phyloP scores from a whole-genome alignment of 2,888 invertebrate genomes.

The Subacronicta megacephala region DNA sequence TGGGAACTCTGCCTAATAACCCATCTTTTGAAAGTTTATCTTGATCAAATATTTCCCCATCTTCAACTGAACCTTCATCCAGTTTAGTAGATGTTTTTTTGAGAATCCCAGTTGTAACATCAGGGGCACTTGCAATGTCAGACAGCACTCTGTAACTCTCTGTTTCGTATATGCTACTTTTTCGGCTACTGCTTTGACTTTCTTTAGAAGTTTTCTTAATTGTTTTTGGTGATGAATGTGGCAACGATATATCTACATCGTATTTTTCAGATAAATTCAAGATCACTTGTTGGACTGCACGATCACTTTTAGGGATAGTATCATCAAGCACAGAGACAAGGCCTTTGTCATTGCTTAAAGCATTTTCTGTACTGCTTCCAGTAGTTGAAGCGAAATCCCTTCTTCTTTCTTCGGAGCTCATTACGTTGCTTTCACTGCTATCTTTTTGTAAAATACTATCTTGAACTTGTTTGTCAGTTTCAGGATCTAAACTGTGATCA shows the following conservation, averaged over 20 bases:
- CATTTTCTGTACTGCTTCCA: slow-evolving; percentile 72
- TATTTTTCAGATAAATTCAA: slow-evolving; percentile 71
- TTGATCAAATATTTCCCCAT: slow-evolving; percentile 67
- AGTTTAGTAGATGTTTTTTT: slow-evolving; percentile 73
- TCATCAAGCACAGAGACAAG: slow-evolving; percentile 72
- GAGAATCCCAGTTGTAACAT: slow-evolving; percentile 76
- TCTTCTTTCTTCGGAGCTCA: slow-evolving; percentile 70
- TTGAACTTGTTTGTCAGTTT: slow-evolving; percentile 63
- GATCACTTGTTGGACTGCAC: slow-evolving; percentile 77
- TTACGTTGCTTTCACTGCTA: slow-evolving; percentile 62
- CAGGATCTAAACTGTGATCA: slow-evolving; percentile 61
- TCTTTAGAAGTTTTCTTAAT: slow-evolving; percentile 76
- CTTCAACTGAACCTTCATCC: slow-evolving; percentile 72
- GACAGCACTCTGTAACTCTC: slow-evolving; percentile 88
- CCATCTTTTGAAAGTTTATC: slow-evolving; percentile 74
- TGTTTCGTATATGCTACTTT: slow-evolving; percentile 87
- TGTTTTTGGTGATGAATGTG: slow-evolving; percentile 72
- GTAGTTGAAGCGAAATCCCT: slow-evolving; percentile 74
- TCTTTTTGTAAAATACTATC: slow-evolving; percentile 63
- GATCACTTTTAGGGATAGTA: slow-evolving; percentile 65
- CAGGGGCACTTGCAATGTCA: slow-evolving; percentile 75
- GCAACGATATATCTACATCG: slow-evolving; percentile 70
- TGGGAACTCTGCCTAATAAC: slow-evolving; percentile 80
- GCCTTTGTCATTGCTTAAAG: slow-evolving; percentile 70
- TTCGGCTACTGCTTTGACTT: slow-evolving; percentile 77